Percentiles rank a stretch among this genome's conserved stretches.
Evolutionary conservation across 1,140 invertebrate genomes (phyloP).

Genomic region (Bombus polaris): DNA sequence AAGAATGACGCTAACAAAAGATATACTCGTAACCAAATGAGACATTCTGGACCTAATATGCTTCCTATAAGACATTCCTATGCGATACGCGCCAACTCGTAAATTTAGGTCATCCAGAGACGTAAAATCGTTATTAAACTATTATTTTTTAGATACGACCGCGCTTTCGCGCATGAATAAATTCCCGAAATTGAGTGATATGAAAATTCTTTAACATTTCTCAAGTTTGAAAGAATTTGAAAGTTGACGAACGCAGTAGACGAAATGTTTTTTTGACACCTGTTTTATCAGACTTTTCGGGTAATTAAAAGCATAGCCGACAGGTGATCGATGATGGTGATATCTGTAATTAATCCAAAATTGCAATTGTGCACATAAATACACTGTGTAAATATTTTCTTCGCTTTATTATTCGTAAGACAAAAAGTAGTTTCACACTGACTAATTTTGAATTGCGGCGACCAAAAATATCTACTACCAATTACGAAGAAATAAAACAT

Average conservation of each 20-base stretch:
- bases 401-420: slow-evolving; percentile 66
- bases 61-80: not conserved
- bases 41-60: not conserved
- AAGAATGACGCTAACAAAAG: not conserved
- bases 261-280: not conserved
- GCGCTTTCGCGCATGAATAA: too few relatives aligned
- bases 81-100: not conserved
- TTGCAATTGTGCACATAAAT: slow-evolving; percentile 74
- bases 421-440: slow-evolving; percentile 28
- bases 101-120: not conserved
- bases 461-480: not conserved
- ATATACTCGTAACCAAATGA: not conserved
- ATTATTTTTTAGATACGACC: not conserved
- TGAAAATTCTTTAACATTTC: too few relatives aligned
- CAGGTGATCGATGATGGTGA: not conserved
- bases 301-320: slow-evolving; percentile 5
- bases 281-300: not conserved
- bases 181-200: too few relatives aligned
- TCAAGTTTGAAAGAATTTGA: too few relatives aligned
- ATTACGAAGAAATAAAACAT: slow-evolving; percentile 37
- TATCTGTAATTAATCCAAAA: slow-evolving; percentile 57
- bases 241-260: too few relatives aligned
- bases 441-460: not conserved
- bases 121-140: not conserved
- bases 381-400: slow-evolving; percentile 69